phyloP scores from a whole-genome alignment of 2,888 invertebrate genomes.

The Gastracanthus pulcherrimus region DNA sequence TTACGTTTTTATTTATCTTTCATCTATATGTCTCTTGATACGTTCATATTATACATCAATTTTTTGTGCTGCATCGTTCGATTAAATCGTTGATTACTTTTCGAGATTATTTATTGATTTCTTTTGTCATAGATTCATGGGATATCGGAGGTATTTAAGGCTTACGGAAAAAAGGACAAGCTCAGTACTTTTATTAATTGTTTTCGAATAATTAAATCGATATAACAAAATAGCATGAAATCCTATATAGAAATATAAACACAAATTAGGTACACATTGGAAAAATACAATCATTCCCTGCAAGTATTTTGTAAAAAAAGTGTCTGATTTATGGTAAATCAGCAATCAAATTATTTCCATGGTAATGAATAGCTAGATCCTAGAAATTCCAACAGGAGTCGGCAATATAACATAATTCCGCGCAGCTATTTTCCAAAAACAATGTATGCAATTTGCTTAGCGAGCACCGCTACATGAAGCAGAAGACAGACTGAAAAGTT shows the following conservation, averaged over 20 bases:
- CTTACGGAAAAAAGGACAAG: no score
- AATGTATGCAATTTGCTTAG: neutral
- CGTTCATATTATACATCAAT: no score
- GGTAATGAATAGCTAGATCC: neutral
- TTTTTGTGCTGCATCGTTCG: neutral
- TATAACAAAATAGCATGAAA: no score
- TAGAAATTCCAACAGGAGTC: neutral
- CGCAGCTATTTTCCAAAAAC: neutral
- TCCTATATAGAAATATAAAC: no score
- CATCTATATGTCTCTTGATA: neutral
- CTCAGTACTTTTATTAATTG: no score
- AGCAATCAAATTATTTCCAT: neutral
- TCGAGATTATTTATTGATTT: neutral
- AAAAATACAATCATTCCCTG: no score
- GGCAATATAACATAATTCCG: neutral
- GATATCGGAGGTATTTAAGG: no score
- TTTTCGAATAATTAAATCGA: no score
- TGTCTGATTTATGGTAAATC: no score
- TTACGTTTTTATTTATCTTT: neutral
- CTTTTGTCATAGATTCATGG: no score
- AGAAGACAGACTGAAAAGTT: constrained; percentile 10
- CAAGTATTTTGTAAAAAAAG: no score
- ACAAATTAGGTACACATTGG: no score
- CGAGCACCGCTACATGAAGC: neutral
- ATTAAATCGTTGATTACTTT: constrained; percentile 19